Percentiles rank a stretch among this genome's conserved stretches.
These are phyloP conservation scores for Noctua comes DNA, from an alignment of 2,888 invertebrate genomes.

Conservation along the genomic window DNA sequence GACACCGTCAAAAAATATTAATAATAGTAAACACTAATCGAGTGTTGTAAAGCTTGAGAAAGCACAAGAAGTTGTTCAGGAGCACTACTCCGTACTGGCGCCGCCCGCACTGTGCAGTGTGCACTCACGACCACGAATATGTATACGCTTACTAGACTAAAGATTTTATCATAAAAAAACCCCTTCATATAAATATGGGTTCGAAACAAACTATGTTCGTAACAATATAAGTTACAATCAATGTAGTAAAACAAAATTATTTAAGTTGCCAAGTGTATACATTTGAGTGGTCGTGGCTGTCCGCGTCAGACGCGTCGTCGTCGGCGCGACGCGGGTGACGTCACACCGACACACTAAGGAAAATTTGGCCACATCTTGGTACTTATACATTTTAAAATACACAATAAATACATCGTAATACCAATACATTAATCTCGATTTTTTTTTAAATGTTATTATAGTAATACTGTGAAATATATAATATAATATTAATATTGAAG, in stretches of 20 bases:
- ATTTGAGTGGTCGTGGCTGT: not conserved
- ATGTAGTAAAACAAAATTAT: not conserved
- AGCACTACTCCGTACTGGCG: not conserved
- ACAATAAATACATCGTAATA: slow-evolving; percentile 13
- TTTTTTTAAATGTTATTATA: slow-evolving; percentile 17
- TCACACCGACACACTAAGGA: slow-evolving; percentile 69
- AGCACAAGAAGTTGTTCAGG: slow-evolving; percentile 29
- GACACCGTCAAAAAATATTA: slow-evolving; percentile 7
- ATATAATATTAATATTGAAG: slow-evolving; percentile 37
- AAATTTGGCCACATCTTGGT: slow-evolving; percentile 82
- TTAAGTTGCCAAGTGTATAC: not conserved
- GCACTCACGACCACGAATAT: not conserved
- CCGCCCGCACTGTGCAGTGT: not conserved
- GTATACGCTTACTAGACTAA: not conserved
- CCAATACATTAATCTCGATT: slow-evolving; percentile 16
- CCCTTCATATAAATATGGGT: not conserved
- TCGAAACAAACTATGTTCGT: not conserved
- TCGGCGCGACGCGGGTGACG: not conserved
- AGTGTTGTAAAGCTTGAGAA: slow-evolving; percentile 42
- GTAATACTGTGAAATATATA: slow-evolving; percentile 56
- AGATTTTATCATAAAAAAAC: not conserved
- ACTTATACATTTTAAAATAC: slow-evolving; percentile 37
- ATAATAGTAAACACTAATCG: slow-evolving; percentile 11
- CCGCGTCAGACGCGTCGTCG: not conserved
- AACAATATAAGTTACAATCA: not conserved